These are phyloP conservation scores for Apodemia hepburni DNA, from an alignment of 2,888 invertebrate genomes.

Conservation along the genomic window DNA sequence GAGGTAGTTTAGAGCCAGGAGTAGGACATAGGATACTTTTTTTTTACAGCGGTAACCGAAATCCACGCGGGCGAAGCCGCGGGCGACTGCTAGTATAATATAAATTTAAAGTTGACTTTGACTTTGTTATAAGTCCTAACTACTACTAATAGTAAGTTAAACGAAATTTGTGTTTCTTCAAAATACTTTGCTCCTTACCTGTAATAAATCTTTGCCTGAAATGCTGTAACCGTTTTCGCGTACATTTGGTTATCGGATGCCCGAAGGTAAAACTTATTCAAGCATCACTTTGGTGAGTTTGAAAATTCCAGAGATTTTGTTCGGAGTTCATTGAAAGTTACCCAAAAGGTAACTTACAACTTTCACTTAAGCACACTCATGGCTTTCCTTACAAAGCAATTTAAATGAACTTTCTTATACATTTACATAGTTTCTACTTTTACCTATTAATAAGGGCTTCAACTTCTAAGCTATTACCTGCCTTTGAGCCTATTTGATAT, in stretches of 20 bases:
- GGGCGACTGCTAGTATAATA: too few species aligned
- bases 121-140: too few species aligned
- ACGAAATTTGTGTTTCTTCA: neutral
- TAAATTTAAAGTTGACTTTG: too few species aligned
- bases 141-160: too few species aligned
- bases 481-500: constrained; percentile 11
- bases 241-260: constrained; percentile 15
- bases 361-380: constrained; percentile 27
- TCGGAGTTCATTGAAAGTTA: constrained; percentile 29
- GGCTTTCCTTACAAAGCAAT: constrained; percentile 26
- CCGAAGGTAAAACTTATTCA: constrained; percentile 26
- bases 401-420: constrained; percentile 33
- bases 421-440: constrained; percentile 23
- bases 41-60: too few species aligned
- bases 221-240: constrained; percentile 15
- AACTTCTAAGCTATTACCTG: constrained; percentile 13
- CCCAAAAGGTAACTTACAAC: constrained; percentile 28
- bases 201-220: constrained; percentile 4
- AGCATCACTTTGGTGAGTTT: constrained; percentile 13
- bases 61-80: too few species aligned
- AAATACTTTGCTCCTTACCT: neutral
- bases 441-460: constrained; percentile 14
- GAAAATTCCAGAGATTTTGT: constrained; percentile 32
- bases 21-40: too few species aligned
- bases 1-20: too few species aligned